Percentiles rank a stretch among this genome's conserved stretches.
Conservation (phyloP, 1,140 invertebrate species). For the Papilio dardanus region DNA sequence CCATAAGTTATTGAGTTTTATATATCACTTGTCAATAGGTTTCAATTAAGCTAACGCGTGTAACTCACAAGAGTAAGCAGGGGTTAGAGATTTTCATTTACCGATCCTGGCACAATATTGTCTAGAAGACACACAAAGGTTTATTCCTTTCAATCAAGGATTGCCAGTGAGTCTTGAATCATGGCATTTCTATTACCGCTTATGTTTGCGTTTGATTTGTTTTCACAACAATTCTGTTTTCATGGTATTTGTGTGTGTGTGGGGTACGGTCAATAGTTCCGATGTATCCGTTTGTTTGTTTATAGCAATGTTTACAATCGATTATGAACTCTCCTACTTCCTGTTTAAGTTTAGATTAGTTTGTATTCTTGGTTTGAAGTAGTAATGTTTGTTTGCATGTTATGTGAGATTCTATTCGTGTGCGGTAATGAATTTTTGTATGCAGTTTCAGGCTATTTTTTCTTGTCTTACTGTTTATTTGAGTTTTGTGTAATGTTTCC, state of each 20-base stretch:
- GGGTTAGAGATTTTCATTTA: neutral
- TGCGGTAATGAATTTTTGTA: neutral
- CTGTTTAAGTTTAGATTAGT: constrained; percentile 10
- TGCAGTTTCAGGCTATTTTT: neutral
- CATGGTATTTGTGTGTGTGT: constrained; percentile 1
- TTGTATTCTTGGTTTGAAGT: neutral
- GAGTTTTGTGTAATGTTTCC: neutral
- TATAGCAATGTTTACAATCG: neutral
- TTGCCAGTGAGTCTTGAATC: constrained; percentile 1
- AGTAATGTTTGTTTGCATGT: neutral
- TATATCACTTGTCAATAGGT: too few relatives aligned
- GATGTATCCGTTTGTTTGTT: neutral
- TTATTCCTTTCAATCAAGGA: neutral
- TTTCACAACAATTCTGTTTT: constrained; percentile 32
- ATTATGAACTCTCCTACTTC: constrained; percentile 9
- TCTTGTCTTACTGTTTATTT: neutral
- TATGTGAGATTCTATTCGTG: neutral
- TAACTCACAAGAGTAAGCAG: neutral
- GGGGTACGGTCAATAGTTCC: neutral
- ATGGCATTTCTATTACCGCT: neutral
- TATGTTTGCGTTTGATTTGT: constrained; percentile 14
- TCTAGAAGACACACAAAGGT: neutral
- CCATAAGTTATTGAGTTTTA: too few relatives aligned
- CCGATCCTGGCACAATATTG: neutral
- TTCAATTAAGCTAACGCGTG: too few relatives aligned